A percentile compares a stretch with the other conserved stretches of the same genome.
These are phyloP conservation scores for Orussus abietinus DNA, from an alignment of 1,140 invertebrate species.

Conservation along the genomic window DNA sequence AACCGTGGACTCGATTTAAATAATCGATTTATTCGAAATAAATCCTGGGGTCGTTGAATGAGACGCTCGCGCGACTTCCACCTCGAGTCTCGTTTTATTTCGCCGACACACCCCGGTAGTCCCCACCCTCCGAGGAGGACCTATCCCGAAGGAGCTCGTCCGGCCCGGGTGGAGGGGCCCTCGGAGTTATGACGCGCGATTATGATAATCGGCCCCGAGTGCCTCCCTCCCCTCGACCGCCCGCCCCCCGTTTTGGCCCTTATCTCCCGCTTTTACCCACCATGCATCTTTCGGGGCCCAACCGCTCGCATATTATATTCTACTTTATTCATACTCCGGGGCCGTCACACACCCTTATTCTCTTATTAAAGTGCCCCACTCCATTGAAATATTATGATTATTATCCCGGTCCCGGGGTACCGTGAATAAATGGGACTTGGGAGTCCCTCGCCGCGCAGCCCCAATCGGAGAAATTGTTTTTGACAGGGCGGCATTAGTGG, in stretches of 20 bases:
- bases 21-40: constrained; percentile 1
- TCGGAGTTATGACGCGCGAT: constrained; percentile 52
- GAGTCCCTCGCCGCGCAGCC: not conserved
- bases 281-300: constrained; percentile 26
- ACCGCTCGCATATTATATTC: constrained; percentile 38
- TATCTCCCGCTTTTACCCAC: constrained; percentile 16
- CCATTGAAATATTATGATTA: constrained; percentile 36
- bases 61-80: not conserved
- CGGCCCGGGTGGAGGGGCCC: constrained; percentile 34
- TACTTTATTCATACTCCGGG: constrained; percentile 40
- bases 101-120: constrained; percentile 18
- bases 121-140: constrained; percentile 3
- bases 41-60: not conserved
- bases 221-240: constrained; percentile 17
- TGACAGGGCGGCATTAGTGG: constrained; percentile 1
- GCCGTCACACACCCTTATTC: constrained; percentile 33
- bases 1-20: constrained; percentile 1
- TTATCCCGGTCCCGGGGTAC: constrained; percentile 17
- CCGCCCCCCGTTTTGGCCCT: constrained; percentile 18
- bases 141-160: constrained; percentile 22
- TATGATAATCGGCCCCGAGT: constrained; percentile 50
- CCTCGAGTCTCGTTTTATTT: constrained; percentile 3
- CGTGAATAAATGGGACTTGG: constrained; percentile 30
- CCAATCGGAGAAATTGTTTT: constrained; percentile 1
- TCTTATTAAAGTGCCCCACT: constrained; percentile 28